Base-by-base conservation (phyloP, 2,113 vertebrate species). In the Antechinus flavipes region DNA sequence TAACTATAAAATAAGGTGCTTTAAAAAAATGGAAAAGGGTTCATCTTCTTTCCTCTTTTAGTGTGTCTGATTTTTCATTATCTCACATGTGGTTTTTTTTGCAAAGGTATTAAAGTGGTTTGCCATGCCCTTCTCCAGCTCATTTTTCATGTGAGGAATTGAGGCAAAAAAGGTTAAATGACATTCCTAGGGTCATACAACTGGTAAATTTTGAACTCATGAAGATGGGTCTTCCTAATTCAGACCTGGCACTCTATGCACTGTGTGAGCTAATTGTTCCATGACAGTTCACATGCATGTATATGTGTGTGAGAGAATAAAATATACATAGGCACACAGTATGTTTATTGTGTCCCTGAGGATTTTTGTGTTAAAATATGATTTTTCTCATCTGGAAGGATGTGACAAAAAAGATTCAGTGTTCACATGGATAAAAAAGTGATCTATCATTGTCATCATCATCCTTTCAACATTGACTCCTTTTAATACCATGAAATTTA, bases 331-430 rank as follows among this genome's bases (percentile, higher is more conserved):
- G 26, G 30, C 2, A 11, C 19, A 93, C 23, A 54, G 92, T 54
- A 7, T 19, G 52, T 30, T 26, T 61, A 30, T 61, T 30, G 9
- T 61, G 42, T 30, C 49, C n/a, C 7, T 92, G 19, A 30, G 56
- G 93, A 54, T 97, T 12, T 93, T 93, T 94, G 35, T 50, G 91
- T 56, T 94, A 26, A n/a, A n/a, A 68, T n/a, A 68, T 9, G 16
- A 27, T n/a, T n/a, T n/a, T 61, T 61, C 30, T 19, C 30, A 68
- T n/a, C 30, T 68, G 14, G 61, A 68, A 30, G 61, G 14, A 68
- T 61, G 3, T 61, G 26, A 61, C 26, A 61, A 30, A 61, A 61
- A 61, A 30, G 56, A 27, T 61, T 61, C 10, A 61, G 30, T n/a
- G n/a, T 68, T 16, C 2, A 76, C 16, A 84, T 84, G 14, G 4